A percentile compares a stretch with the other conserved stretches of the same genome.
Conservation (phyloP, 2,797 vertebrate species). For the Triplophysa bombifrons region DNA sequence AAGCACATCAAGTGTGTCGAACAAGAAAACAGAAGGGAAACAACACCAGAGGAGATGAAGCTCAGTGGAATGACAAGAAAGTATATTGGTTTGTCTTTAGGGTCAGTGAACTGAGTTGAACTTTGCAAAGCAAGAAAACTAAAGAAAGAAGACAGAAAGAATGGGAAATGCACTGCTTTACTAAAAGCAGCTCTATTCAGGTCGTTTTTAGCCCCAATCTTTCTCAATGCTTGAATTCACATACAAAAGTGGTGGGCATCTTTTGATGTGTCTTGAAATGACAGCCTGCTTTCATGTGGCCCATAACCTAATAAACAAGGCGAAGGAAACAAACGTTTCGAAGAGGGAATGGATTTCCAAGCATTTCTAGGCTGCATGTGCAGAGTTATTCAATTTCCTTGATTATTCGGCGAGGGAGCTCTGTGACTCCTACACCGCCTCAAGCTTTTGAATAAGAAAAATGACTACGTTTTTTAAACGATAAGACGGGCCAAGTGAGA, state of each 20-base stretch:
- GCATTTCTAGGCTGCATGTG: constrained; percentile 13
- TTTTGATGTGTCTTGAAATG: constrained; percentile 44
- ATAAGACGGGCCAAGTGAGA: constrained; percentile 40
- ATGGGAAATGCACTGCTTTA: constrained; percentile 16
- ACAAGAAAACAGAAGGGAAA: constrained; percentile 38
- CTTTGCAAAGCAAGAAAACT: constrained; percentile 27
- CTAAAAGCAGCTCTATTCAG: constrained; percentile 21
- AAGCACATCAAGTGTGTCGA: constrained; percentile 50
- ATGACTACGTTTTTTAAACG: constrained; percentile 29
- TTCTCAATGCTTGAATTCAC: constrained; percentile 50
- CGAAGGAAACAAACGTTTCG: constrained; percentile 17
- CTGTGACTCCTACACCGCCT: constrained; percentile 26
- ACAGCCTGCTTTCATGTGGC: constrained; percentile 46
- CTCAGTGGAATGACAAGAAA: constrained; percentile 56
- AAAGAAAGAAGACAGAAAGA: background rate
- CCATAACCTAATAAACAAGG: constrained; percentile 50
- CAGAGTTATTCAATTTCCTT: constrained; percentile 29
- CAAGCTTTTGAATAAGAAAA: constrained; percentile 41
- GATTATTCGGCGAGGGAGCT: constrained; percentile 13
- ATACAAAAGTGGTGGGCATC: constrained; percentile 10
- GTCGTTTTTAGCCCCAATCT: constrained; percentile 23
- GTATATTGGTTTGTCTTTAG: constrained; percentile 62
- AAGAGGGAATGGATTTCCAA: constrained; percentile 22
- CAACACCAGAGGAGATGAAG: constrained; percentile 40
- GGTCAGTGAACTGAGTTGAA: constrained; percentile 55